phyloP scores from a whole-genome alignment of 2,797 vertebrate species.

The Hydrocynus forskahlii region DNA sequence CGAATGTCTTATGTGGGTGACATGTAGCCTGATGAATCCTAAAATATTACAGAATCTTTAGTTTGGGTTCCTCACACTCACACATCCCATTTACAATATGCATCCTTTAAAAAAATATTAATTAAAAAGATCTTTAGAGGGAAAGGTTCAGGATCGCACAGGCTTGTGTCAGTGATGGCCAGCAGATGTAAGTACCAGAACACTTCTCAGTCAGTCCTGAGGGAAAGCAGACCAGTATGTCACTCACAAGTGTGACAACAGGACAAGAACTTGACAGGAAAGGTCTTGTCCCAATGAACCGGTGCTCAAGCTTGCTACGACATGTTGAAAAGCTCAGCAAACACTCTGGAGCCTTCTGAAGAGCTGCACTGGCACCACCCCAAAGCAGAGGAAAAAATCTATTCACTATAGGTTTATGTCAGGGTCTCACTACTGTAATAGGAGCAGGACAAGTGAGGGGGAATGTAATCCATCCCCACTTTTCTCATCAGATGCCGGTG shows the following conservation, averaged over 20 bases:
- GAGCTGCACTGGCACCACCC: constrained; percentile 4
- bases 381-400: background rate
- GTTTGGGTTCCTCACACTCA: no score
- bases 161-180: background rate
- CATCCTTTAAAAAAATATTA: no score
- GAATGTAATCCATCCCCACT: background rate
- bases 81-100: no score
- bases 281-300: background rate
- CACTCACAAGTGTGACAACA: constrained; percentile 10
- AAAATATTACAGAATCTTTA: no score
- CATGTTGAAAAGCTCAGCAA: background rate
- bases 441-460: background rate
- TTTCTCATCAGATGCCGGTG: background rate
- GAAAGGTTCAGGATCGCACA: background rate
- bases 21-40: no score
- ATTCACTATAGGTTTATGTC: constrained; percentile 19
- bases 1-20: no score
- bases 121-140: no score
- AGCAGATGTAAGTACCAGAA: constrained; percentile 16
- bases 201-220: constrained; percentile 9
- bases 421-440: background rate
- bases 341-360: constrained; percentile 6
- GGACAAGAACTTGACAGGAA: background rate
- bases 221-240: background rate
- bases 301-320: background rate